Conservation (phyloP, 2,113 vertebrate species). For the Peromyscus maniculatus region DNA sequence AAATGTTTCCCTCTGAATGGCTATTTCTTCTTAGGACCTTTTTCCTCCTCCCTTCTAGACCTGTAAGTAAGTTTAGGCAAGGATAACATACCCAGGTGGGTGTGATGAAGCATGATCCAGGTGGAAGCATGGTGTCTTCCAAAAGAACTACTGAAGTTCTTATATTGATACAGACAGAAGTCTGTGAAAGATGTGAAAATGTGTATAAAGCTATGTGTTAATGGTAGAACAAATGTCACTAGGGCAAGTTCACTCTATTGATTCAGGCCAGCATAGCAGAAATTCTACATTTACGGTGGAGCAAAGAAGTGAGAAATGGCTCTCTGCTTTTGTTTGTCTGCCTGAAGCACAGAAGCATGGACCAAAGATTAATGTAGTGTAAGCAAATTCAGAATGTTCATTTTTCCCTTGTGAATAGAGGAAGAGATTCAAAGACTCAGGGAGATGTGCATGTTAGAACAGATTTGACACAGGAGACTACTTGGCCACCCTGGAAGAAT, state of each 20-base stretch:
- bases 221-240: not conserved
- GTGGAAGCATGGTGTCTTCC: rapidly evolving
- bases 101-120: not conserved
- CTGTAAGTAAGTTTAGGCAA: not conserved
- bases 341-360: not conserved
- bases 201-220: not conserved
- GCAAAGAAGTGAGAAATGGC: not conserved
- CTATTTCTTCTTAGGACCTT: not conserved
- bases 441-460: not conserved
- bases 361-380: not conserved
- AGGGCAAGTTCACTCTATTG: not conserved
- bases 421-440: not conserved
- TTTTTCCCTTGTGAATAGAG: not conserved
- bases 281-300: not conserved
- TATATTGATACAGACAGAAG: not conserved
- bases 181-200: not conserved
- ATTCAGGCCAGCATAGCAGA: not conserved
- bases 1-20: not conserved
- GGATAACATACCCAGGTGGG: not conserved
- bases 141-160: not conserved
- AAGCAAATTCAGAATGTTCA: not conserved
- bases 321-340: not conserved
- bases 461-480: not conserved
- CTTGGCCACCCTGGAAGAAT: not conserved
- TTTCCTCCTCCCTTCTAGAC: not conserved